Conservation (phyloP, 2,888 invertebrate species). For the Cybosia mesomella region DNA sequence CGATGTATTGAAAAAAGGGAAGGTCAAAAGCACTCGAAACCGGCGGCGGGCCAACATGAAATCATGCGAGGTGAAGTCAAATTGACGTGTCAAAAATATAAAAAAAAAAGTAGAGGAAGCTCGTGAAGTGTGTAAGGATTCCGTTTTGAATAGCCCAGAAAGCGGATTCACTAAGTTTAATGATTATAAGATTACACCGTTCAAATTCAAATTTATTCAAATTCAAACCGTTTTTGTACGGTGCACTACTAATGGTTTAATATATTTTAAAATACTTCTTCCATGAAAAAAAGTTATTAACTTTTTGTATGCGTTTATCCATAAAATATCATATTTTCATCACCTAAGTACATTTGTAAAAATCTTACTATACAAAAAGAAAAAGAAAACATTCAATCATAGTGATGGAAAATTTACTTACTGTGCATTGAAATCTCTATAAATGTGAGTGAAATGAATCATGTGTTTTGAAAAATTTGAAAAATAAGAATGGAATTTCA, state of each 20-base stretch:
- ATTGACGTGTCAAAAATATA: too few relatives aligned
- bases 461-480: background rate
- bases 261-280: too few relatives aligned
- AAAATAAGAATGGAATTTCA: background rate
- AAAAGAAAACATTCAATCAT: background rate
- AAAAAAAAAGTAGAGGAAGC: background rate
- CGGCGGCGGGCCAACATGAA: background rate
- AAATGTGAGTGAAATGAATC: background rate
- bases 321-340: background rate
- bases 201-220: too few relatives aligned
- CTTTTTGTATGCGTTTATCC: too few relatives aligned
- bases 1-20: background rate
- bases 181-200: too few relatives aligned
- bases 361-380: background rate
- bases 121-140: background rate
- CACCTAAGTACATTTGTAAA: background rate
- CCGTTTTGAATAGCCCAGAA: background rate
- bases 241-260: too few relatives aligned
- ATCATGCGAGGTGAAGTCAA: background rate
- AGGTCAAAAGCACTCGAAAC: background rate
- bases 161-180: background rate
- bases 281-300: too few relatives aligned
- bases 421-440: background rate
- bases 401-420: background rate
- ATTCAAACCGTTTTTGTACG: too few relatives aligned